Evolutionary conservation across 2,888 invertebrate species (phyloP).

Genomic region (Troilus luridus): DNA sequence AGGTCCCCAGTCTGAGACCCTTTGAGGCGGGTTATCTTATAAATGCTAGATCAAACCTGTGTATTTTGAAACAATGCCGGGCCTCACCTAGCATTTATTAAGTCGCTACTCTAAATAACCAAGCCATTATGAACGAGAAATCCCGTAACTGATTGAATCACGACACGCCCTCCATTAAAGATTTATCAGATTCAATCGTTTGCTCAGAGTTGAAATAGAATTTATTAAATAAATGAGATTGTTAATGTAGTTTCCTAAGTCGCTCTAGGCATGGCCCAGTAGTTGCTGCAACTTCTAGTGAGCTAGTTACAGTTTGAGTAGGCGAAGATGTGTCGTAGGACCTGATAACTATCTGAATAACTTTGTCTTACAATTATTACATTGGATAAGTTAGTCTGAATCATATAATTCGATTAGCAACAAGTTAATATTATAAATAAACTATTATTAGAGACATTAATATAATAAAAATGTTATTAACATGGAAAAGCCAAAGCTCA

Average conservation of each 20-base stretch:
- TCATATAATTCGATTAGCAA: not conserved
- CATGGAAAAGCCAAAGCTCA: too few relatives aligned
- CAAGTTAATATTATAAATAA: not conserved
- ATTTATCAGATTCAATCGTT: not conserved
- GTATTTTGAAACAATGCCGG: too few relatives aligned
- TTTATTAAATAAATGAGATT: not conserved
- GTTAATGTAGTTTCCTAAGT: slow-evolving; percentile 1
- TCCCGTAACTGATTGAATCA: not conserved
- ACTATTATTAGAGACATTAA: not conserved
- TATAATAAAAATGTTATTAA: too few relatives aligned
- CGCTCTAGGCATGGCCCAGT: slow-evolving; percentile 10
- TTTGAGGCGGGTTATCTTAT: too few relatives aligned
- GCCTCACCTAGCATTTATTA: too few relatives aligned
- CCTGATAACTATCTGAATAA: not conserved
- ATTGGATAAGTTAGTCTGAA: not conserved
- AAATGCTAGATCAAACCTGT: too few relatives aligned
- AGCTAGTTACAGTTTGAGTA: not conserved
- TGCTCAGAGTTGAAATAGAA: not conserved
- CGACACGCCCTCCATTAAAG: not conserved
- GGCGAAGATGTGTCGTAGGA: not conserved
- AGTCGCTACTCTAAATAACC: not conserved
- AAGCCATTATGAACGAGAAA: not conserved
- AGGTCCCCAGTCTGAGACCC: too few relatives aligned
- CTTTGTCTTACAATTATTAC: not conserved
- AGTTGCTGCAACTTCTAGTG: not conserved